Base-by-base conservation (phyloP, 2,888 invertebrate species). In the Aporophyla lueneburgensis region DNA sequence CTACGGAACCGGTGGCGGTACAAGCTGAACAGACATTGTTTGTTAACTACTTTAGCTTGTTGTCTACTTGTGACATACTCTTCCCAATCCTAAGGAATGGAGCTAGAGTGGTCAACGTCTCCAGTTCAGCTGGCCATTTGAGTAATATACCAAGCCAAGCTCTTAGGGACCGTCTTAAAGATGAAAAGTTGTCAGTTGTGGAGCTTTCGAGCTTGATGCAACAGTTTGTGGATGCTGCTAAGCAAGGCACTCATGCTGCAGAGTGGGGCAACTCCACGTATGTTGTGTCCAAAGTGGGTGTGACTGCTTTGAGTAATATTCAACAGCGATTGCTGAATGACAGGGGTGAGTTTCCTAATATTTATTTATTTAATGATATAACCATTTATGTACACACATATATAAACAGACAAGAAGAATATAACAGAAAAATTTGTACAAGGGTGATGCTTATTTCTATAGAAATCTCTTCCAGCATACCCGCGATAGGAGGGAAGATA, bases 101-200 rank as follows among this genome's bases (percentile, higher is more conserved):
- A 85, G 98, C 97, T 0, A 97, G 98, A 89, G 98, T 98, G 21
- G 97, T 98, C 0, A 98, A 98, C 90, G 84, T 98, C 0, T 98
- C 98, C 0, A 98, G 98, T 92, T 97, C 97, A 21, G 89, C 90
- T 21, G 98, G 98, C 0, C 97, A 97, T 84, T 93, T 98, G 53
- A 94, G 94, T 6, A 89, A 92, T 46, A 97, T 98, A 78, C 97
- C 97, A 0, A 97, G 97, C 80, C 81, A 86, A 75, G 93, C 93
- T 3, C 88, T 98, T 12, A 95, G 96, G 75, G 92, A 95, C n/a
- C 95, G 95, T 87, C 94, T 98, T 0, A 91, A 94, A 12, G 94
- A 97, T 86, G 95, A 97, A 4, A 93, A 94, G 21, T 91, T 98
- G 62, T 97, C 97, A 0, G 93, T 97, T 77, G 90, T 95, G 0